Base-by-base conservation (phyloP, 2,888 invertebrate species). In the Spisula solida region DNA sequence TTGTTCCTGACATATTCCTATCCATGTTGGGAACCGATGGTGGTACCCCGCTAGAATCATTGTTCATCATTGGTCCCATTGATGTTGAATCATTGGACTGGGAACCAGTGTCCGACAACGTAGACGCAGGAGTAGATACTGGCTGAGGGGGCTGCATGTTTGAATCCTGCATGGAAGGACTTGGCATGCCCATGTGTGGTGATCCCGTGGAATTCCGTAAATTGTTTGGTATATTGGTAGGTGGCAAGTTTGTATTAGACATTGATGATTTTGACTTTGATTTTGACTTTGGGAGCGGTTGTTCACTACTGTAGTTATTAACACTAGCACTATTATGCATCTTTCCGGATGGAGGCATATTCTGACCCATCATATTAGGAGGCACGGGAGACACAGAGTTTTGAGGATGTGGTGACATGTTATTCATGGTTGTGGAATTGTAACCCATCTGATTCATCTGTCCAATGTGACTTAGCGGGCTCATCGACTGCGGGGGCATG, bases 371-470 rank as follows among this genome's bases (percentile, higher is more conserved):
- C 34, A 92, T 92, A 90, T 92, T 94, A 93, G 93, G 94, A 94
- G 94, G 94, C 94, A 94, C 94, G 89, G 94, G 93, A 88, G 94
- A 93, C 78, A 91, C 89, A 84, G 94, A 92, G 88, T 91, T 93
- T 83, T 93, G 93, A 4, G 90, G 92, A 82, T 90, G 92, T 20
- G 91, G 88, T 75, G 92, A 91, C 91, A 93, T 75, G 56, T 55
- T 91, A 78, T 93, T 92, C 90, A 91, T 93, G 89, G 91, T 93
- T 82, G 85, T 91, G 34, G 94, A 92, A 86, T 93, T 93, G 85
- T 92, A 91, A 18, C 92, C 93, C 93, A 94, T 93, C 83, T 93
- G 94, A 89, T 94, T 94, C 93, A 95, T 93, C 86, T 95, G 86
- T 82, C 90, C 93, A 90, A 94, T 91, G 66, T 93, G 94, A 92